A percentile compares a stretch with the other conserved stretches of the same genome.
phyloP scores from a whole-genome alignment of 2,113 vertebrate genomes.

The Siniperca chuatsi region DNA sequence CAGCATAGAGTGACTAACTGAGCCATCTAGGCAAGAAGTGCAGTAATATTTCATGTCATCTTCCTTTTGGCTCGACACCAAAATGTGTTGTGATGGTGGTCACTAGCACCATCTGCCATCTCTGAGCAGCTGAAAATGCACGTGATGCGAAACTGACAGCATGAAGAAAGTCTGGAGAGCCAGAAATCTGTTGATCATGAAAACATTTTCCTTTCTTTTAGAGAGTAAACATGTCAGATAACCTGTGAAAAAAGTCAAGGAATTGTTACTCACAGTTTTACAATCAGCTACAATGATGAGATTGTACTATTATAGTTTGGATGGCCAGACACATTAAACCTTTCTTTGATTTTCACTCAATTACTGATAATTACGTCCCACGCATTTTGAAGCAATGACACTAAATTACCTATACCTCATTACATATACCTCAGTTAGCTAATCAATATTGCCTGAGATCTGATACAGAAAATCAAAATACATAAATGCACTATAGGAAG shows the following conservation, averaged over 20 bases:
- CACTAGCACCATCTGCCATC: conserved; percentile 33
- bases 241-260: background rate
- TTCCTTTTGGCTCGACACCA: conserved; percentile 10
- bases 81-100: conserved; percentile 13
- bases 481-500: background rate
- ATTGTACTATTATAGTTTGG: background rate
- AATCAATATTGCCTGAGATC: background rate
- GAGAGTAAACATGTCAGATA: background rate
- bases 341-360: background rate
- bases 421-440: background rate
- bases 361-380: background rate
- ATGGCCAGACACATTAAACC: background rate
- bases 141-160: conserved; percentile 14
- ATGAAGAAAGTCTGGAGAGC: conserved; percentile 1
- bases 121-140: conserved; percentile 24
- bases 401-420: background rate
- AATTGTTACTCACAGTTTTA: background rate
- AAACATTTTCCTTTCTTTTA: background rate
- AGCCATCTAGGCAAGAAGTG: background rate
- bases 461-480: background rate
- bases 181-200: conserved; percentile 16
- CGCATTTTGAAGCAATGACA: background rate
- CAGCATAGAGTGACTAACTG: background rate
- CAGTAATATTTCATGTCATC: conserved; percentile 7
- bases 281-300: background rate